Conservation (phyloP, 53 echinoderm and acorn worm genomes). For the Arbacia lixula region DNA sequence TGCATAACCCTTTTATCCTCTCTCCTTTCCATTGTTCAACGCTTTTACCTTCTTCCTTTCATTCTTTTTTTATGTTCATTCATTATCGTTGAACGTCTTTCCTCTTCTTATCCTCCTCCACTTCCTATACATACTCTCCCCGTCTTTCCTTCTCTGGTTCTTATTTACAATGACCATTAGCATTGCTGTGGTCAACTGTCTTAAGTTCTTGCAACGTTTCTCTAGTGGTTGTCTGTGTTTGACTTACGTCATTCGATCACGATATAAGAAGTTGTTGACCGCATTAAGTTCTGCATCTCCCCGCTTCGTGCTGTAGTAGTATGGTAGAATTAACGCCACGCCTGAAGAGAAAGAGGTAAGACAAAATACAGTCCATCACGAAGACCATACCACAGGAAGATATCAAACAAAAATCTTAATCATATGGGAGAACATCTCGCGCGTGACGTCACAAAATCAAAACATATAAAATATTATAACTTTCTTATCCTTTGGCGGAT, state of each 20-base stretch:
- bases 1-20: not conserved
- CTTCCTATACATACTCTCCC: not conserved
- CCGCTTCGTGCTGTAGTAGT: conserved; percentile 65
- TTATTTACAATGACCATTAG: not conserved
- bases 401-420: not conserved
- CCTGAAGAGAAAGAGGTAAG: conserved; percentile 34
- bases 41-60: not conserved
- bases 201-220: too few species aligned
- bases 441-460: too few species aligned
- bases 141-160: not conserved
- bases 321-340: conserved; percentile 86
- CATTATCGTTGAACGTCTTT: not conserved
- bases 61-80: not conserved
- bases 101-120: not conserved
- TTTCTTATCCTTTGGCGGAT: too few species aligned
- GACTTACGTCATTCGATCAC: conserved; percentile 45
- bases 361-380: too few species aligned
- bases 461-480: too few species aligned
- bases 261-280: conserved; percentile 29
- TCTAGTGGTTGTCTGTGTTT: too few species aligned
- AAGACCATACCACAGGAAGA: too few species aligned
- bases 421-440: too few species aligned
- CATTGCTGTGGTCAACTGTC: not conserved
- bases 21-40: not conserved
- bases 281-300: conserved; percentile 67